These are phyloP conservation scores for Merodon equestris DNA, from an alignment of 2,888 invertebrate species.

Conservation along the genomic window DNA sequence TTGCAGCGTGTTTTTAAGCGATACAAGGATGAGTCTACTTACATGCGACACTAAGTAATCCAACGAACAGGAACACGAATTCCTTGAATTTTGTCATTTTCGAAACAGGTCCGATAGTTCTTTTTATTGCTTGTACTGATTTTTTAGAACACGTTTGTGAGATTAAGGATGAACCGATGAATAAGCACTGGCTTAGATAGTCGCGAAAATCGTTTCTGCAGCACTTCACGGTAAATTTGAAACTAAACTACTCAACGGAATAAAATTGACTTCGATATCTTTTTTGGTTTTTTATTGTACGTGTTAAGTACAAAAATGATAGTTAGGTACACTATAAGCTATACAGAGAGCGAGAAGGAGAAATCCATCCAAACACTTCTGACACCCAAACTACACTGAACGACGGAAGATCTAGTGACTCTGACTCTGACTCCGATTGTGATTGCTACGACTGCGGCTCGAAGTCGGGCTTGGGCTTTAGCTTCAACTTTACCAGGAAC, in stretches of 20 bases:
- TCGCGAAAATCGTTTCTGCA: slow-evolving; percentile 5
- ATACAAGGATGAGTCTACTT: slow-evolving; percentile 44
- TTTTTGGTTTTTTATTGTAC: not conserved
- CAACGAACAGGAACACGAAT: slow-evolving; percentile 49
- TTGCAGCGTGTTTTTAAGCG: slow-evolving; percentile 14
- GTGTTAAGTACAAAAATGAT: not conserved
- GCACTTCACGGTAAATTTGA: slow-evolving; percentile 49
- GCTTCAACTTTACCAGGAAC: slow-evolving; percentile 55
- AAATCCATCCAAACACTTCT: slow-evolving; percentile 70
- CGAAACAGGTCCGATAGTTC: not conserved
- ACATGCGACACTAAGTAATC: slow-evolving; percentile 59
- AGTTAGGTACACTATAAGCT: not conserved
- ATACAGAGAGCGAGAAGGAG: slow-evolving; percentile 33
- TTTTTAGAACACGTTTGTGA: too few species aligned
- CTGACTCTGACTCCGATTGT: too few species aligned
- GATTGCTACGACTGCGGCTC: too few species aligned
- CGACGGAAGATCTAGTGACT: slow-evolving; percentile 60
- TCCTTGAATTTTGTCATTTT: slow-evolving; percentile 59
- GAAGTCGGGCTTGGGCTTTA: too few species aligned
- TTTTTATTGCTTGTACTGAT: slow-evolving; percentile 2
- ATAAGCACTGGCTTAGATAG: too few species aligned
- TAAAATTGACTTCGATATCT: not conserved
- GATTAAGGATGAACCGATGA: too few species aligned
- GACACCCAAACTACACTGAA: slow-evolving; percentile 71
- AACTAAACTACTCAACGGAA: slow-evolving; percentile 10